Percentiles rank a stretch among this genome's conserved stretches.
These are phyloP conservation scores for Arctopsyche grandis DNA, from an alignment of 1,140 invertebrate species.

Conservation along the genomic window DNA sequence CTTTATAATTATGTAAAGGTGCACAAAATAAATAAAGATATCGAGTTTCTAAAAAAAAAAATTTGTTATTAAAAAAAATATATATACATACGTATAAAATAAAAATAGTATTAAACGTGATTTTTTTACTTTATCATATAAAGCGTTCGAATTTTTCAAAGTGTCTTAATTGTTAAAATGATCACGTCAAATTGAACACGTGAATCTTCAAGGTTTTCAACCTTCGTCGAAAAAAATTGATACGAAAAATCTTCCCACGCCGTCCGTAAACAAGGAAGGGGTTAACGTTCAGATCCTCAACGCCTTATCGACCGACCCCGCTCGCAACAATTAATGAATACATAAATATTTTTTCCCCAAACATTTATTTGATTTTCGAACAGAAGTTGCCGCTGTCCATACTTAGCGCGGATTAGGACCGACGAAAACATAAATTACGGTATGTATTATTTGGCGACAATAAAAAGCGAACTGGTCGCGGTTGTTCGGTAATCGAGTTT, in stretches of 20 bases:
- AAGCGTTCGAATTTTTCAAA: no score
- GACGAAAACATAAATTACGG: background rate
- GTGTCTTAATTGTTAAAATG: background rate
- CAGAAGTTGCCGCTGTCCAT: slow-evolving; percentile 12
- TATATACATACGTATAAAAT: no score
- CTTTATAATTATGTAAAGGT: no score
- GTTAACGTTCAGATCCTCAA: background rate
- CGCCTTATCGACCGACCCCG: background rate
- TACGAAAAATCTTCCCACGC: background rate
- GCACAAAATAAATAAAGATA: no score
- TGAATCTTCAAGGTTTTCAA: slow-evolving; percentile 1
- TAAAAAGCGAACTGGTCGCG: background rate
- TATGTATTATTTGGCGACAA: background rate
- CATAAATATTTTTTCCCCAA: background rate
- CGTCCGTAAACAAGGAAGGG: background rate
- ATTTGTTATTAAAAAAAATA: no score
- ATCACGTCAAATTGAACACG: background rate
- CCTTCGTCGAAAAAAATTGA: background rate
- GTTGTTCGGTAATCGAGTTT: background rate
- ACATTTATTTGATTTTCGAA: background rate
- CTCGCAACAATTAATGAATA: slow-evolving; percentile 3
- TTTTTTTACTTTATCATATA: no score
- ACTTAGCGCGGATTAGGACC: slow-evolving; percentile 3
- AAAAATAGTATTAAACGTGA: no score
- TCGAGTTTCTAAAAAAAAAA: no score